Conservation (phyloP, 2,888 invertebrate species). For the Drosophila sordidapex region DNA sequence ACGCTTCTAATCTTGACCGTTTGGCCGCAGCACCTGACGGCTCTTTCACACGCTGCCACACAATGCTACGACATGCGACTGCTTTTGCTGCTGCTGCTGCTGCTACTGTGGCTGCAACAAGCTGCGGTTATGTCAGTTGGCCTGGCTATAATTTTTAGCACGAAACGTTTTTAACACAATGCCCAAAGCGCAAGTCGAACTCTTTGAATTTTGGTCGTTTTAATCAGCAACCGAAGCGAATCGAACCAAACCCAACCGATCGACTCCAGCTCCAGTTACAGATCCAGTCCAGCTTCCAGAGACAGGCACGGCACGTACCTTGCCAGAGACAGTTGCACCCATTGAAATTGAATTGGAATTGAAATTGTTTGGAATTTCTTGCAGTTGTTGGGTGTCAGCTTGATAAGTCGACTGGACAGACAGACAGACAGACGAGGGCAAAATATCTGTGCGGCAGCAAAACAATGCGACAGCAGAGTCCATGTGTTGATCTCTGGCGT, state of each 20-base stretch:
- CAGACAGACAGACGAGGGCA: constrained; percentile 16
- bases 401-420: constrained; percentile 76
- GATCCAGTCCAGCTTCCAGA: constrained; percentile 1
- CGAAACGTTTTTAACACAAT: constrained; percentile 49
- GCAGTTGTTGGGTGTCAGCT: constrained; percentile 84
- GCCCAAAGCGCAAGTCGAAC: constrained; percentile 35
- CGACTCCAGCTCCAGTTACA: not conserved
- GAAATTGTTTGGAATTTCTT: constrained; percentile 82
- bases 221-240: constrained; percentile 59
- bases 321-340: constrained; percentile 31
- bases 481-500: constrained; percentile 50
- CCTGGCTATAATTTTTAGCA: constrained; percentile 70
- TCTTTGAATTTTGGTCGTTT: constrained; percentile 56
- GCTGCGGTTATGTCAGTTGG: constrained; percentile 76
- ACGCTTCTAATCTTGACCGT: constrained; percentile 31
- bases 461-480: constrained; percentile 64
- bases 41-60: constrained; percentile 67
- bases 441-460: constrained; percentile 36
- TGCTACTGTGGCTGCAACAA: constrained; percentile 24
- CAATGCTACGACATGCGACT: constrained; percentile 18
- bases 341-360: constrained; percentile 69
- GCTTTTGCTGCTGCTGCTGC: constrained; percentile 2
- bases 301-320: constrained; percentile 38
- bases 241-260: constrained; percentile 14
- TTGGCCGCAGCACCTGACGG: constrained; percentile 67